These are phyloP conservation scores for Epinotia bilunana DNA, from an alignment of 2,888 invertebrate species.

Conservation along the genomic window DNA sequence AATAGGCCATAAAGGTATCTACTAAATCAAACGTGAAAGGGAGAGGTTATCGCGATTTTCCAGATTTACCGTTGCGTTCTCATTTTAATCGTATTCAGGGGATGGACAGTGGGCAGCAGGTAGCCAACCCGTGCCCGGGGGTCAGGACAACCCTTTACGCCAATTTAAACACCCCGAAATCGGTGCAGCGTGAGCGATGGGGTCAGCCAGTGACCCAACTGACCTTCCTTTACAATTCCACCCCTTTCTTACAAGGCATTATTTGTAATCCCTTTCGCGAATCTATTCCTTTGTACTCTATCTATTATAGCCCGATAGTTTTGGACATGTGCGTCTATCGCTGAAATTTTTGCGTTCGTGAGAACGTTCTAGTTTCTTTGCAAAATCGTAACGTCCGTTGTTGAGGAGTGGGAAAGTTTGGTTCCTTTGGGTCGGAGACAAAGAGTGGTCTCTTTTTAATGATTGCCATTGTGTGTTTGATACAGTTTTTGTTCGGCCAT, in stretches of 20 bases:
- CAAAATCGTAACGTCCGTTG: conserved; percentile 78
- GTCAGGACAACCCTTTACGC: conserved; percentile 80
- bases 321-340: conserved; percentile 73
- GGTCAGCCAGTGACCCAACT: conserved; percentile 81
- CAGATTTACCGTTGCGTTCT: conserved; percentile 74
- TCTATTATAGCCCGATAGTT: conserved; percentile 67
- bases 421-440: conserved; percentile 72
- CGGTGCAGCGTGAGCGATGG: conserved; percentile 82
- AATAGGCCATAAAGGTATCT: conserved; percentile 61
- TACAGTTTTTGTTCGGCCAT: conserved; percentile 76
- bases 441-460: conserved; percentile 83
- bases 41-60: conserved; percentile 80
- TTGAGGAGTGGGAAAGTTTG: conserved; percentile 72
- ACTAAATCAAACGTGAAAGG: conserved; percentile 58
- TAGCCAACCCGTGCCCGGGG: conserved; percentile 79
- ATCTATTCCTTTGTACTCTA: conserved; percentile 81
- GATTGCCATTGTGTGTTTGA: conserved; percentile 80
- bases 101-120: conserved; percentile 70
- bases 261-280: conserved; percentile 85
- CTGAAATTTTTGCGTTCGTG: conserved; percentile 82
- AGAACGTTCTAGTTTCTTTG: conserved; percentile 83
- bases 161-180: conserved; percentile 80
- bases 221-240: conserved; percentile 73
- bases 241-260: conserved; percentile 82
- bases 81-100: conserved; percentile 79